Evolutionary conservation across 1,140 invertebrate species (phyloP).

Genomic region (Drosophila pseudoananassae): DNA sequence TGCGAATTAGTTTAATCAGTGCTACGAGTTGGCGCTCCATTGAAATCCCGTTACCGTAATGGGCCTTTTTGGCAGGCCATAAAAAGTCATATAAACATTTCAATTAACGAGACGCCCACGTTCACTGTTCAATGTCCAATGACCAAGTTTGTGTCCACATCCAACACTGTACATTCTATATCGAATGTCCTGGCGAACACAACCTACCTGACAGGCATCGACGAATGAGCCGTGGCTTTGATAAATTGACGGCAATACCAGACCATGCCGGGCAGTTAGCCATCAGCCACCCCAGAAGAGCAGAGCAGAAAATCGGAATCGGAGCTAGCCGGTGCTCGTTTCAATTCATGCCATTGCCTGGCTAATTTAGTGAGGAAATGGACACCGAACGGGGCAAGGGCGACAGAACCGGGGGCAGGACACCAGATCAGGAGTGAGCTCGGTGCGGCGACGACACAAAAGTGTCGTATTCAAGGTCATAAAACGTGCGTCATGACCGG

Average conservation of each 20-base stretch:
- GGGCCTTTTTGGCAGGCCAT: conserved; percentile 78
- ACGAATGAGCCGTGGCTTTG: conserved; percentile 77
- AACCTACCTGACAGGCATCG: conserved; percentile 61
- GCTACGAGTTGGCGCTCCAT: conserved; percentile 43
- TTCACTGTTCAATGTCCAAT: conserved; percentile 40
- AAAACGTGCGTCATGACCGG: conserved; percentile 81
- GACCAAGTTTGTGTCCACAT: conserved; percentile 29
- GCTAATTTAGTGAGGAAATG: conserved; percentile 81
- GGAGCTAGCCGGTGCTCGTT: conserved; percentile 44
- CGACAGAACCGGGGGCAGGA: conserved; percentile 7
- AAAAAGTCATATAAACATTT: conserved; percentile 83
- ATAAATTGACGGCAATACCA: conserved; percentile 75
- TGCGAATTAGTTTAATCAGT: conserved; percentile 77
- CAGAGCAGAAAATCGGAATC: conserved; percentile 4
- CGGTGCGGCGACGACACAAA: conserved; percentile 60
- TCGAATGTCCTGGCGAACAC: conserved; percentile 8
- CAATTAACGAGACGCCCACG: conserved; percentile 74
- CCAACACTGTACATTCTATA: background rate
- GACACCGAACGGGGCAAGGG: conserved; percentile 36
- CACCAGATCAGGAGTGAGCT: background rate
- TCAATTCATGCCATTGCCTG: conserved; percentile 80
- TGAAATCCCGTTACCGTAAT: conserved; percentile 74
- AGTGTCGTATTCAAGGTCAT: conserved; percentile 81
- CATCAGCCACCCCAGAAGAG: conserved; percentile 35
- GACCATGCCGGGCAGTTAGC: conserved; percentile 37